Conservation (phyloP, 2,113 vertebrate species). For the Larimichthys polyactis region DNA sequence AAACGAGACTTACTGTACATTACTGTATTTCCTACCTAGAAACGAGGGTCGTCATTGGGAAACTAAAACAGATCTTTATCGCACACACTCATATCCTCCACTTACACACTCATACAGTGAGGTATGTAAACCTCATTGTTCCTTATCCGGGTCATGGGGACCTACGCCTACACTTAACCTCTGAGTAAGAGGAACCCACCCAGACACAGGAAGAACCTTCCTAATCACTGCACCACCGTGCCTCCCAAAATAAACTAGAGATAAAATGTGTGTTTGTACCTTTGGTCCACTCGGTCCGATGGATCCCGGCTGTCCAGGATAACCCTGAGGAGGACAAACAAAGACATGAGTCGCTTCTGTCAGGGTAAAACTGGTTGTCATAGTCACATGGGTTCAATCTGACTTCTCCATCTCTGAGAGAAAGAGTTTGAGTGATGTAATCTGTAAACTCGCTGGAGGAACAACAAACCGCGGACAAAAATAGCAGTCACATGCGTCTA, state of each 20-base stretch:
- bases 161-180: too few species aligned
- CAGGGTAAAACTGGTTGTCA: background rate
- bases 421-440: background rate
- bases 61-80: background rate
- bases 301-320: slow-evolving; percentile 69
- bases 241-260: background rate
- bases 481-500: background rate
- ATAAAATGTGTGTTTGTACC: slow-evolving; percentile 50
- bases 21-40: too few species aligned
- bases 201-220: too few species aligned
- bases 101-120: background rate
- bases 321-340: slow-evolving; percentile 74
- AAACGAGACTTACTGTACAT: too few species aligned
- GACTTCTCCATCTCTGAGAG: background rate
- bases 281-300: slow-evolving; percentile 60
- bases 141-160: too few species aligned
- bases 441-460: background rate
- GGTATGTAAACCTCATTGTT: background rate
- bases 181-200: too few species aligned
- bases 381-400: background rate
- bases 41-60: background rate
- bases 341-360: slow-evolving; percentile 1
- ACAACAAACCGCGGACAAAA: background rate
- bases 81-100: background rate
- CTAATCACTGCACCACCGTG: too few species aligned